Evolutionary conservation across 2,888 invertebrate species (phyloP), one percentile per base, ranked within the genome.

Genomic region (Globia sparganii): DNA sequence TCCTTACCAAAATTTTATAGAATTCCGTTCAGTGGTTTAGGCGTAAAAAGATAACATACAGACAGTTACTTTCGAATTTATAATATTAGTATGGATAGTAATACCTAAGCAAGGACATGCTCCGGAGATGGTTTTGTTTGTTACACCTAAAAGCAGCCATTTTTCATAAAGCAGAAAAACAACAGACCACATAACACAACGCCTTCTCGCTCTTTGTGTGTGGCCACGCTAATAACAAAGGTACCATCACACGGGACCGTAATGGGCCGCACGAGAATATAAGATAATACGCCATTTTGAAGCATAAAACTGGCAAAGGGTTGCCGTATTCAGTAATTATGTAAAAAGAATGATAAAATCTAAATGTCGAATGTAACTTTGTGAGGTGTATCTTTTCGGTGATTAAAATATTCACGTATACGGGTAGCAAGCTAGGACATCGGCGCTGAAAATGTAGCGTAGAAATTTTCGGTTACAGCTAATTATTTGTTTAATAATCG

Each of bases 231-330:
- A 79, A 67, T 79, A 86, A 83, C 82, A 77, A 72, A 77, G 70
- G 71, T 68, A 79, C 64, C 21, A 61, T 53, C 80, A 71, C 59
- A 59, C 34, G 72, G 66, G 37, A 53, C 46, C 61, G 79, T 73
- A 86, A 83, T 78, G 65, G 43, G 43, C 56, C 61, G 53, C 61
- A 59, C 67, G 65, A 66, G 58, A 72, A 72, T 80, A 80, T 67
- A 80, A 77, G 68, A 83, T 83, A 78, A 83, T 62, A 72, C 64
- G 66, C 75, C 78, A 62, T 73, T 78, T 83, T 68, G 65, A 72
- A 67, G 15, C 53, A 75, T 83, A 37, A 78, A 65, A 59, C 68
- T 43, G 71, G 37, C 78, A 65, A 83, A 72, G 64, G 80, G 80
- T 79, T 59, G 28, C 40, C 25, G 31, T 67, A 71, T 58, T 78